Percentiles rank a stretch among this genome's conserved stretches.
phyloP scores from a whole-genome alignment of 2,888 invertebrate species.

The Pollenia angustigena region DNA sequence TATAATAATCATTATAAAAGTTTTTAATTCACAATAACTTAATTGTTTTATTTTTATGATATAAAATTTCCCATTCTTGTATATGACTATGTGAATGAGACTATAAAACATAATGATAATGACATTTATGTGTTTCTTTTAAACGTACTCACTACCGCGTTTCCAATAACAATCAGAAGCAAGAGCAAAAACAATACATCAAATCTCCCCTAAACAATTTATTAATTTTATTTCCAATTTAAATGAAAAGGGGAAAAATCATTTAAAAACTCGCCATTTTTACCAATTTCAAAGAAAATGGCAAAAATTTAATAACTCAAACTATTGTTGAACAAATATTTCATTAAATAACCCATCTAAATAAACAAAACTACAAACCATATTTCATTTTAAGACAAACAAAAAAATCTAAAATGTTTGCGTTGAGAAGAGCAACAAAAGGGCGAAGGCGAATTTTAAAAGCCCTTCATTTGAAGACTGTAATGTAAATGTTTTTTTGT shows the following conservation, averaged over 20 bases:
- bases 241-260: slow-evolving; percentile 19
- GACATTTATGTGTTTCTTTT: background rate
- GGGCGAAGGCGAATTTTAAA: background rate
- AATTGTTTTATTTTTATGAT: too few species aligned
- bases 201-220: slow-evolving; percentile 10
- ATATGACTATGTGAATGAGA: too few species aligned
- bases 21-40: too few species aligned
- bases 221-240: background rate
- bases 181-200: slow-evolving; percentile 2
- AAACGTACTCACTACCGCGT: background rate
- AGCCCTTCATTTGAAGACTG: background rate
- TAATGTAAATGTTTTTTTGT: too few species aligned
- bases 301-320: slow-evolving; percentile 54
- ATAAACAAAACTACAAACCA: slow-evolving; percentile 50
- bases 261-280: slow-evolving; percentile 17
- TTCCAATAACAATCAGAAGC: background rate
- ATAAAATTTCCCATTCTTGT: too few species aligned
- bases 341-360: slow-evolving; percentile 64
- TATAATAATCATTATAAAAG: too few species aligned
- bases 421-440: background rate
- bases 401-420: slow-evolving; percentile 50
- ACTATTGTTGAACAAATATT: slow-evolving; percentile 25
- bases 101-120: too few species aligned
- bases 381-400: slow-evolving; percentile 67
- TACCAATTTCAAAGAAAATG: background rate